Conservation (phyloP, 2,113 vertebrate genomes). For the Guaruba guarouba region DNA sequence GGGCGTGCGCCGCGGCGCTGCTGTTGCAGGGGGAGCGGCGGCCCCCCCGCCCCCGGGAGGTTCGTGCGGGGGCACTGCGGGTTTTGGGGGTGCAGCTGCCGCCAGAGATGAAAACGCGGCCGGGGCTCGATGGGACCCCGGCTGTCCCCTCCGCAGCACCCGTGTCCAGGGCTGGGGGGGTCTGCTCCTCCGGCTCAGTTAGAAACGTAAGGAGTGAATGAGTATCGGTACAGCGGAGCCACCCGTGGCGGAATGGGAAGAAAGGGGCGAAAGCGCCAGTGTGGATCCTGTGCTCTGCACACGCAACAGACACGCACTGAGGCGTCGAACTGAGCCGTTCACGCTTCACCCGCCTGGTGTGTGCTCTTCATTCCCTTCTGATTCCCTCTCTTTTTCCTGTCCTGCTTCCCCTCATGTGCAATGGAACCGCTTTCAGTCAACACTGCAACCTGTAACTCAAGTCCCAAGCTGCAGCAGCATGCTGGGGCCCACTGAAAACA, state of each 20-base stretch:
- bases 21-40: background rate
- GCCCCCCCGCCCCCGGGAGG: background rate
- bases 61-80: background rate
- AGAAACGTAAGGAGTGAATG: no score
- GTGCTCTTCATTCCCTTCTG: background rate
- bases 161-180: rapidly evolving
- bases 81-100: background rate
- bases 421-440: background rate
- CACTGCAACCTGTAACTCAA: background rate
- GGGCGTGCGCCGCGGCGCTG: no score
- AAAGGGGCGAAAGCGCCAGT: rapidly evolving
- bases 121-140: no score
- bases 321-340: background rate
- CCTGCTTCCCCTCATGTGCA: background rate
- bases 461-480: background rate
- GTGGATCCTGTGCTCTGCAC: background rate
- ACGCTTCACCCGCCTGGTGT: rapidly evolving
- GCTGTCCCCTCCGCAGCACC: background rate
- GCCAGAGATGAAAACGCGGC: background rate
- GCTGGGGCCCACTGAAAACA: background rate
- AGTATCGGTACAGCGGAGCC: background rate
- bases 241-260: background rate
- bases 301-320: rapidly evolving
- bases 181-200: background rate
- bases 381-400: background rate